Conservation (phyloP, 2,797 vertebrate species). For the Tapirus indicus region DNA sequence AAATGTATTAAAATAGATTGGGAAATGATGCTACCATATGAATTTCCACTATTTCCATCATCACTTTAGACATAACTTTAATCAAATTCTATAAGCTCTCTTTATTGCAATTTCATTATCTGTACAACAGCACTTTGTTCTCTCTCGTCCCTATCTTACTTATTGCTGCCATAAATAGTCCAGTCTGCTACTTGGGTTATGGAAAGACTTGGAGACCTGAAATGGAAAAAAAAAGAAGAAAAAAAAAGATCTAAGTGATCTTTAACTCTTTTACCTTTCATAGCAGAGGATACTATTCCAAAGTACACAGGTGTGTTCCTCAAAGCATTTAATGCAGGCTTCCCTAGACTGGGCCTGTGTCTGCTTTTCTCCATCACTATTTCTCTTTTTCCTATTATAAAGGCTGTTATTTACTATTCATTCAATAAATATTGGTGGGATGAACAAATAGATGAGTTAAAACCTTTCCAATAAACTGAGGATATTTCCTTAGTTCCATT, state of each 20-base stretch:
- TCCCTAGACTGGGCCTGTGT: not conserved
- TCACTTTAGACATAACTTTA: not conserved
- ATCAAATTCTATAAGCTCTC: not conserved
- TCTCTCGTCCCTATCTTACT: not conserved
- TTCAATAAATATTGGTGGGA: not conserved
- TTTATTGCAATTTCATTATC: not conserved
- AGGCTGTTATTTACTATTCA: not conserved
- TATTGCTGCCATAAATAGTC: not conserved
- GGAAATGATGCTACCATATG: not conserved
- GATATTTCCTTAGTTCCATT: not conserved
- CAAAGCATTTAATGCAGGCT: not conserved
- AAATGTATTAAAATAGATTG: not conserved
- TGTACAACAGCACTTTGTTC: not conserved
- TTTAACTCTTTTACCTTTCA: not conserved
- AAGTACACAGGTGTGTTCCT: not conserved
- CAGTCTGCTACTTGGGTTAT: not conserved
- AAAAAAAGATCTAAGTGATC: not conserved
- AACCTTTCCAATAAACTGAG: not conserved
- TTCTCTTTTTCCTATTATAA: not conserved
- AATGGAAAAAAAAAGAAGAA: not conserved
- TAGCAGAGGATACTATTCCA: not conserved
- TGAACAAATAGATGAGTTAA: not conserved
- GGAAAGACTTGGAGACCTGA: not conserved
- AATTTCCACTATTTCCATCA: not conserved
- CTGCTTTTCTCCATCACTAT: not conserved